Percentiles rank a stretch among this genome's conserved stretches.
Conservation (phyloP, 2,888 invertebrate genomes). For the Allophyes oxyacanthae region DNA sequence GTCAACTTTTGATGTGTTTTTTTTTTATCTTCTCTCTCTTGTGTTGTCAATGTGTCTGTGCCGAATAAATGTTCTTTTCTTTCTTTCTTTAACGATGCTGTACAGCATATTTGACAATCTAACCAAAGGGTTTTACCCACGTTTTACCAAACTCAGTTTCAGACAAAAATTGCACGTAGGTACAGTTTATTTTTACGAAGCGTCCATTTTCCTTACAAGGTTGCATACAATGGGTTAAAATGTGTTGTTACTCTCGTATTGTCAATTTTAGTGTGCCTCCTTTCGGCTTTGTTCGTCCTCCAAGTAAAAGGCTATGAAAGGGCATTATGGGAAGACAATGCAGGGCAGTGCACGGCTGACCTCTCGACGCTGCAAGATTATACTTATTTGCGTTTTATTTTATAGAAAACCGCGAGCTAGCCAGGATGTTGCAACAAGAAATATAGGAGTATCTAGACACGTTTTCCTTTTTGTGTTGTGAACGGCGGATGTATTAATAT, state of each 20-base stretch:
- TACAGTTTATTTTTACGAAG: conserved; percentile 22
- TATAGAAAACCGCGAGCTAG: conserved; percentile 70
- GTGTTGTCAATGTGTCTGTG: too few species aligned
- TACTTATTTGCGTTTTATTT: conserved; percentile 80
- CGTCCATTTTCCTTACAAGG: conserved; percentile 62
- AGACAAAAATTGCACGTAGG: conserved; percentile 14
- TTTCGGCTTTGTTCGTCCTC: conserved; percentile 66
- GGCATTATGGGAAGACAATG: conserved; percentile 73
- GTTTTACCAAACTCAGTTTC: conserved; percentile 20
- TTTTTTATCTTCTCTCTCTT: too few species aligned
- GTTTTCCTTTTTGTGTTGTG: conserved; percentile 69
- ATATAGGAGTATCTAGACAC: conserved; percentile 50
- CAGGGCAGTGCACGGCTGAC: conserved; percentile 78
- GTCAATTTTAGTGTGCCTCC: conserved; percentile 75
- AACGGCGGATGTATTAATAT: conserved; percentile 75
- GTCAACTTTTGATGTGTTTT: too few species aligned
- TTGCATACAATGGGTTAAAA: conserved; percentile 69
- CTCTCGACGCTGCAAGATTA: conserved; percentile 68
- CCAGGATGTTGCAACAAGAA: conserved; percentile 75
- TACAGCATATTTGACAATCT: too few species aligned
- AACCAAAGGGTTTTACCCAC: too few species aligned
- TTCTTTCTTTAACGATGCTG: too few species aligned
- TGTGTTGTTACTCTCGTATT: conserved; percentile 62
- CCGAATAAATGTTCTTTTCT: too few species aligned
- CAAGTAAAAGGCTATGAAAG: conserved; percentile 58